Evolutionary conservation across 2,797 vertebrate species (phyloP).

Genomic region (Garrulus glandarius): DNA sequence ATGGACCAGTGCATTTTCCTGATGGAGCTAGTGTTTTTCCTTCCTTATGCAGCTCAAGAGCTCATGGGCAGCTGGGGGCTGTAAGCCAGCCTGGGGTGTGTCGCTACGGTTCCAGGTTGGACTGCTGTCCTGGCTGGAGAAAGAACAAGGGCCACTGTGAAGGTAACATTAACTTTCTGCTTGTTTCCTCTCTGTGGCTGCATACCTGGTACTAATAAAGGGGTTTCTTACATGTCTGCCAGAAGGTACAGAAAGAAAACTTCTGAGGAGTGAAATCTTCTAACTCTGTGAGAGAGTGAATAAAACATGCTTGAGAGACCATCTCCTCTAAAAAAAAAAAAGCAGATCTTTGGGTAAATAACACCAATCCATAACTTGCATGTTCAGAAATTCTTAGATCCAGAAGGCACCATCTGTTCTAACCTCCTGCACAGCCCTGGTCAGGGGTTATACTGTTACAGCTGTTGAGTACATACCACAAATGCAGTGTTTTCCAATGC

Average conservation of each 20-base stretch:
- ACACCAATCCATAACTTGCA: not conserved
- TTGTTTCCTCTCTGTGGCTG: not conserved
- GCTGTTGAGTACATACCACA: not conserved
- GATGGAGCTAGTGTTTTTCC: not conserved
- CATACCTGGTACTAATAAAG: not conserved
- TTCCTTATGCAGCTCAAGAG: slow-evolving; percentile 56
- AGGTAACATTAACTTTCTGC: slow-evolving; percentile 77
- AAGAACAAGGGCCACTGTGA: slow-evolving; percentile 90
- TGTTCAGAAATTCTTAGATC: not conserved
- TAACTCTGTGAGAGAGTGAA: not conserved
- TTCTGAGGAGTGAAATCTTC: not conserved
- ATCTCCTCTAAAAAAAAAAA: not conserved
- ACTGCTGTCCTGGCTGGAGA: slow-evolving; percentile 96
- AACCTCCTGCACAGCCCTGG: not conserved
- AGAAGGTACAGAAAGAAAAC: not conserved
- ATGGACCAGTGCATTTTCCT: not conserved
- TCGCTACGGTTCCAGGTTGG: slow-evolving; percentile 85
- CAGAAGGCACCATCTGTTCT: not conserved
- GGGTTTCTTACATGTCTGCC: not conserved
- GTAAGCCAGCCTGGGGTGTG: slow-evolving; percentile 85
- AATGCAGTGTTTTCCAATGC: not conserved
- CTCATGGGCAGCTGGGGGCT: slow-evolving; percentile 70
- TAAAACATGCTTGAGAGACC: not conserved
- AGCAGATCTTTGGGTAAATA: not conserved
- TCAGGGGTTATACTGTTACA: not conserved